Percentiles rank a stretch among this genome's conserved stretches.
Evolutionary conservation across 1,140 invertebrate genomes (phyloP).

Genomic region (Solenopsis invicta): DNA sequence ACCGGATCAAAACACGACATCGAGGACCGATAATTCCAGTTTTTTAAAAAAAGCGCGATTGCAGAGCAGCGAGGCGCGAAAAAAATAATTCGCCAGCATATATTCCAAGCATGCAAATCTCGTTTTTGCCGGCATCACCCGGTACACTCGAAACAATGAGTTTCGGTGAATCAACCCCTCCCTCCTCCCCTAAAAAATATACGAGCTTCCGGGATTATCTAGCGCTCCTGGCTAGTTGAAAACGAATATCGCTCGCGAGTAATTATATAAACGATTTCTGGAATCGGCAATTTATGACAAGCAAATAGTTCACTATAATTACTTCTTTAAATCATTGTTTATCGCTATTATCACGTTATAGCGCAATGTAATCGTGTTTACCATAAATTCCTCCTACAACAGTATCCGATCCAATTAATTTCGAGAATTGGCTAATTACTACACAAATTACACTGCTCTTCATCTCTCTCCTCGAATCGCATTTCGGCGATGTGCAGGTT

Average conservation of each 20-base stretch:
- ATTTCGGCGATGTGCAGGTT: slow-evolving; percentile 38
- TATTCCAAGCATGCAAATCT: slow-evolving; percentile 58
- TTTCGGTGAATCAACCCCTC: slow-evolving; percentile 38
- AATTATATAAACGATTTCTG: slow-evolving; percentile 61
- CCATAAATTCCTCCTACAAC: slow-evolving; percentile 70
- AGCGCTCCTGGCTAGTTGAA: slow-evolving; percentile 28
- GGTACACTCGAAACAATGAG: slow-evolving; percentile 57
- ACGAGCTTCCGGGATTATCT: slow-evolving; percentile 43
- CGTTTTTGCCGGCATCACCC: slow-evolving; percentile 52
- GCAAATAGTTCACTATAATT: slow-evolving; percentile 32
- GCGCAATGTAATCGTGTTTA: slow-evolving; percentile 40
- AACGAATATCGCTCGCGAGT: slow-evolving; percentile 54
- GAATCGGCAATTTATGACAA: slow-evolving; percentile 25
- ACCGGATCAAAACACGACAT: slow-evolving; percentile 52
- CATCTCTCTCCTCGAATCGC: slow-evolving; percentile 43
- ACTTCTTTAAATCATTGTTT: slow-evolving; percentile 59
- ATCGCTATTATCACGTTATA: slow-evolving; percentile 64
- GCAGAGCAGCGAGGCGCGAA: slow-evolving; percentile 45
- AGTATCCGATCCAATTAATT: slow-evolving; percentile 71
- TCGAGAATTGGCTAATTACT: slow-evolving; percentile 72
- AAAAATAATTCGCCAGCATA: slow-evolving; percentile 57
- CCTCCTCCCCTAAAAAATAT: slow-evolving; percentile 7
- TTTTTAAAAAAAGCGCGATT: slow-evolving; percentile 28
- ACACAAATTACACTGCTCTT: slow-evolving; percentile 68
- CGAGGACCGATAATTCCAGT: slow-evolving; percentile 45